A percentile compares a stretch with the other conserved stretches of the same genome.
These are phyloP conservation scores for Patella pellucida DNA, from an alignment of 2,888 invertebrate species.

Conservation along the genomic window DNA sequence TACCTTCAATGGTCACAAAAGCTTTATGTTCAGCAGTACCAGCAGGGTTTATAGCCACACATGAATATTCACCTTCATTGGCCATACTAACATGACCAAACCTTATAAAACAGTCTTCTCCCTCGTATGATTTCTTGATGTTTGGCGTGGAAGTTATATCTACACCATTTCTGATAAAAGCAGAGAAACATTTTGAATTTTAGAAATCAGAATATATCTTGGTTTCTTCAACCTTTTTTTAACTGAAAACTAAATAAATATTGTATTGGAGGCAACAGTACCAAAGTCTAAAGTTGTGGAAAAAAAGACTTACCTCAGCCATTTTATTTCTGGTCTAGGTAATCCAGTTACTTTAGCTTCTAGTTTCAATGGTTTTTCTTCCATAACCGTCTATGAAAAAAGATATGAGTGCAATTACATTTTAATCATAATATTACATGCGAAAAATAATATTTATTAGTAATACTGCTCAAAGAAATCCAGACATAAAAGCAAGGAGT, in stretches of 20 bases:
- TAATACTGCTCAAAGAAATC: background rate
- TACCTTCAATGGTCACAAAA: slow-evolving; percentile 89
- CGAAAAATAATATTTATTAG: background rate
- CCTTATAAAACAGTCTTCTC: slow-evolving; percentile 59
- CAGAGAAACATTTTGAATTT: background rate
- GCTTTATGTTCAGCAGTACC: slow-evolving; percentile 81
- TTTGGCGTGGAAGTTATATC: slow-evolving; percentile 76
- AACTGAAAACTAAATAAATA: background rate
- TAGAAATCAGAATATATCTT: background rate
- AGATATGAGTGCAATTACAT: slow-evolving; percentile 10
- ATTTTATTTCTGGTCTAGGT: slow-evolving; percentile 89
- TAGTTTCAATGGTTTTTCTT: slow-evolving; percentile 71
- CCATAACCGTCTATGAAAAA: slow-evolving; percentile 63
- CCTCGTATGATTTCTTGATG: slow-evolving; percentile 81
- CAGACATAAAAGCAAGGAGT: slow-evolving; percentile 19
- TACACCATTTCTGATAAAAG: slow-evolving; percentile 36
- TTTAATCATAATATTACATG: background rate
- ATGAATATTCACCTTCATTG: slow-evolving; percentile 88
- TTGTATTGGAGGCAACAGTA: background rate
- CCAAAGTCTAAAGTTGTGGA: no score
- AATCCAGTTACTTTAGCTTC: slow-evolving; percentile 88
- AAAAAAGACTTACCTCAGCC: slow-evolving; percentile 84
- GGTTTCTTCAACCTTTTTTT: background rate
- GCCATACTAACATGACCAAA: slow-evolving; percentile 57
- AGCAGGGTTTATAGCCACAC: slow-evolving; percentile 89